phyloP scores from a whole-genome alignment of 1,140 invertebrate genomes.

The Sminthurides bifidus region DNA sequence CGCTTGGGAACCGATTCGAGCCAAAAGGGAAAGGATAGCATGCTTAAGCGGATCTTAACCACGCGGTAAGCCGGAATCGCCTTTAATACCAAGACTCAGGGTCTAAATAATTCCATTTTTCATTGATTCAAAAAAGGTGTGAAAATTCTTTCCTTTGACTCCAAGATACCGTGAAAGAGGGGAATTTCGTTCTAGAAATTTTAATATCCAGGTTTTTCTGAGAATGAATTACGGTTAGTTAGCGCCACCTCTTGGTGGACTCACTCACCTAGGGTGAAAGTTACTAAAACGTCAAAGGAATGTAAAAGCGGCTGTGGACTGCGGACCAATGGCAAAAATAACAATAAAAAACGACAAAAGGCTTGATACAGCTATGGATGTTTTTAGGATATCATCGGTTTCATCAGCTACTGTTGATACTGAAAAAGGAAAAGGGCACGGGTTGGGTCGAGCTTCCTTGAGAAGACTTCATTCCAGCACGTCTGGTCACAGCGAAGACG shows the following conservation, averaged over 20 bases:
- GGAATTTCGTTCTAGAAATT: neutral
- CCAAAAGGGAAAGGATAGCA: neutral
- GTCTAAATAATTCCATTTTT: neutral
- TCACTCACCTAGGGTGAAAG: neutral
- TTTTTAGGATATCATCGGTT: no score
- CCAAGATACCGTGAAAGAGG: no score
- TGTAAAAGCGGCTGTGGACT: neutral
- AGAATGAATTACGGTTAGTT: neutral
- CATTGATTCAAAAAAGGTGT: neutral
- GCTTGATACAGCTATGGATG: neutral
- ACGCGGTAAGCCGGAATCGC: neutral
- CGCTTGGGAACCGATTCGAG: slow-evolving; percentile 11
- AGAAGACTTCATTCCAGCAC: slow-evolving; percentile 36
- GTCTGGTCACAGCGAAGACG: slow-evolving; percentile 38
- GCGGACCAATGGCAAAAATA: no score
- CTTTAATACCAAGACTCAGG: neutral
- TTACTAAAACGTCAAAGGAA: neutral
- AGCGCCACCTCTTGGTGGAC: neutral
- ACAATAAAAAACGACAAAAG: neutral
- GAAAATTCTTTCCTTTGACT: slow-evolving; percentile 1
- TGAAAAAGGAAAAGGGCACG: no score
- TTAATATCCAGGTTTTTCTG: neutral
- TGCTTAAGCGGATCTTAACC: neutral
- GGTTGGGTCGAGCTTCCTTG: neutral
- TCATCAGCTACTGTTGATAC: slow-evolving; percentile 21